Percentiles rank a stretch among this genome's conserved stretches.
Conservation (phyloP, 1,140 invertebrate genomes). For the Drosophila hydei region DNA sequence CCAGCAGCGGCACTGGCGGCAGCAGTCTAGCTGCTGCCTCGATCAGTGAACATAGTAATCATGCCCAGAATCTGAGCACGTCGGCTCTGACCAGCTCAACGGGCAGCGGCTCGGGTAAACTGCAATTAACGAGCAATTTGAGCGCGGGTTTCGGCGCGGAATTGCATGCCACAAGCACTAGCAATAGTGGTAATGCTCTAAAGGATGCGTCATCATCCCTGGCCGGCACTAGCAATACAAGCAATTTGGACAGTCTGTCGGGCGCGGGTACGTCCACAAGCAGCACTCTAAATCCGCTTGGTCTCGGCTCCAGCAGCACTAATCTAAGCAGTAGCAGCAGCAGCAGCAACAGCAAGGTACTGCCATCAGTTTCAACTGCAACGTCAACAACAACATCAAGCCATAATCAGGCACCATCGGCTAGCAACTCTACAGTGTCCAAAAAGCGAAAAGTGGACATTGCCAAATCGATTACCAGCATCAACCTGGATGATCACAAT, state of each 20-base stretch:
- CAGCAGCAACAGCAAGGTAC: conserved; percentile 37
- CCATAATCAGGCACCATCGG: conserved; percentile 21
- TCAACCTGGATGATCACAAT: conserved; percentile 69
- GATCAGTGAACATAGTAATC: conserved; percentile 53
- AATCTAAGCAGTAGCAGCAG: neutral
- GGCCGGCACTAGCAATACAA: conserved; percentile 3
- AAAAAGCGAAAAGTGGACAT: conserved; percentile 78
- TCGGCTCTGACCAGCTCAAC: conserved; percentile 26
- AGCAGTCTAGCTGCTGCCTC: conserved; percentile 10
- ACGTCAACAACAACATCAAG: conserved; percentile 27
- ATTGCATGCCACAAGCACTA: conserved; percentile 29
- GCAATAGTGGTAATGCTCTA: neutral
- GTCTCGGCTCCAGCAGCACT: conserved; percentile 1
- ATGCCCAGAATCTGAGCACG: conserved; percentile 67
- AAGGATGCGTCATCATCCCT: conserved; percentile 43
- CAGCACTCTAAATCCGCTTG: conserved; percentile 15
- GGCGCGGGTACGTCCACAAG: conserved; percentile 59
- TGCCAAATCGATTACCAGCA: conserved; percentile 45
- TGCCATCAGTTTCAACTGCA: conserved; percentile 24
- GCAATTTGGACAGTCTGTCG: conserved; percentile 37
- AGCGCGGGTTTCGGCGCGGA: conserved; percentile 43
- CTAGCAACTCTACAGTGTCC: conserved; percentile 37
- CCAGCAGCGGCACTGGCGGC: conserved; percentile 37
- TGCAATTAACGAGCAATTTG: conserved; percentile 51
- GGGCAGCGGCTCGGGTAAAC: conserved; percentile 27